Percentiles rank a stretch among this genome's conserved stretches.
phyloP scores from a whole-genome alignment of 2,797 vertebrate species.

The Fundulus diaphanus region DNA sequence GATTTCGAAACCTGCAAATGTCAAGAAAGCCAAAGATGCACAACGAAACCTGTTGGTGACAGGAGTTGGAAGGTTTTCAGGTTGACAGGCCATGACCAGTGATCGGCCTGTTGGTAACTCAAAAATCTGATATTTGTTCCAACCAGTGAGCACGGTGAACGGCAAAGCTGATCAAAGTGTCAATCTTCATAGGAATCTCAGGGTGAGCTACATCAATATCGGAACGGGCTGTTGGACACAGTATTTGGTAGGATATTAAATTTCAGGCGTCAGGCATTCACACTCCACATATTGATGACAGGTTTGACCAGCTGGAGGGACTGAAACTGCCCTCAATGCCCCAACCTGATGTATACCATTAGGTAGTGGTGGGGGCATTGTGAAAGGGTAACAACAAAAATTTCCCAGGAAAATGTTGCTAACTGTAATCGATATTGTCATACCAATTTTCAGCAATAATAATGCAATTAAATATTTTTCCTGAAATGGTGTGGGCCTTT shows the following conservation, averaged over 20 bases:
- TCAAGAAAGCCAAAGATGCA: neutral
- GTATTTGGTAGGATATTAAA: neutral
- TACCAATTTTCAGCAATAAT: neutral
- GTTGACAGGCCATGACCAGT: neutral
- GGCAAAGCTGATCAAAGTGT: neutral
- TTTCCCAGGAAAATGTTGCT: neutral
- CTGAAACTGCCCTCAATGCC: neutral
- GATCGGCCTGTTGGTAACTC: neutral
- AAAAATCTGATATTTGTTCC: neutral
- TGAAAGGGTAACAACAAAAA: neutral
- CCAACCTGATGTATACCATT: neutral
- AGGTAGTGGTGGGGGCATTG: neutral
- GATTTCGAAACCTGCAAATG: no score
- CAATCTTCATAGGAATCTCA: neutral
- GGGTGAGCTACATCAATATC: neutral
- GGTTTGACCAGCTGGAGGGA: neutral
- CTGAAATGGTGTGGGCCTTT: neutral
- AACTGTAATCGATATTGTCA: neutral
- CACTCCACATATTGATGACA: neutral
- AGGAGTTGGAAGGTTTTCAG: neutral
- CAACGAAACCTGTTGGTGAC: neutral
- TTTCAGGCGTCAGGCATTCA: neutral
- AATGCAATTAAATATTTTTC: neutral
- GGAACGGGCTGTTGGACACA: neutral
- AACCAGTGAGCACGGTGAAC: neutral